Evolutionary conservation across 2,797 vertebrate genomes (phyloP).

Genomic region (Syncerus caffer): DNA sequence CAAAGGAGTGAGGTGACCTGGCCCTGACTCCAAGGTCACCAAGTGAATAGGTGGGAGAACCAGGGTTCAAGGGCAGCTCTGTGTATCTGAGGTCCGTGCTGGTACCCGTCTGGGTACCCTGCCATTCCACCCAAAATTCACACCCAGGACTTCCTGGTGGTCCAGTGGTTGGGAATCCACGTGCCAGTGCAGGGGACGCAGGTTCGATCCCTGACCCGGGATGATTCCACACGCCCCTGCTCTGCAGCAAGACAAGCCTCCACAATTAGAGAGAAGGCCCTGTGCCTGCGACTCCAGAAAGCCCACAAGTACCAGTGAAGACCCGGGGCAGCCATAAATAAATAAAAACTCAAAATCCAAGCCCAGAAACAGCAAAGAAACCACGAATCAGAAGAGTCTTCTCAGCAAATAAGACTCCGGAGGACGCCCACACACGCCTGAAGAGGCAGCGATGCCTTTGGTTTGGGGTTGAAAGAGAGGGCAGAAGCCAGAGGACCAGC

Average conservation of each 20-base stretch:
- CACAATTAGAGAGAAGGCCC: not conserved
- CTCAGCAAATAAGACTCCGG: not conserved
- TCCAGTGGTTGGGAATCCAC: not conserved
- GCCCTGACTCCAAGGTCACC: not conserved
- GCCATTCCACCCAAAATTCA: not conserved
- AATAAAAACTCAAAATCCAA: not conserved
- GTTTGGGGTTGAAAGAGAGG: not conserved
- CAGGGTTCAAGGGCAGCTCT: not conserved
- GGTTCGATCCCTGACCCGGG: not conserved
- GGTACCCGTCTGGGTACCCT: accelerated
- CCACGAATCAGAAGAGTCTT: no score
- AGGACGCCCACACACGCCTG: not conserved
- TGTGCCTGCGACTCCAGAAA: not conserved
- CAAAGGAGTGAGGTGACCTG: not conserved
- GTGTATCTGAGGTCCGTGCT: not conserved
- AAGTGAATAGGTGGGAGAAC: no score
- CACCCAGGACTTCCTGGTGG: not conserved
- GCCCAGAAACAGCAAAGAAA: not conserved
- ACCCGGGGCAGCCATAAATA: not conserved
- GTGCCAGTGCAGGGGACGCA: accelerated
- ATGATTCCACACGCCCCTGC: not conserved
- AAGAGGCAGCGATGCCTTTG: accelerated
- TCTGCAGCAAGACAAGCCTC: not conserved
- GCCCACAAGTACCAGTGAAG: not conserved
- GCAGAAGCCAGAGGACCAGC: not conserved